These are phyloP conservation scores for Condylura cristata DNA, from an alignment of 2,113 vertebrate genomes.

Conservation along the genomic window DNA sequence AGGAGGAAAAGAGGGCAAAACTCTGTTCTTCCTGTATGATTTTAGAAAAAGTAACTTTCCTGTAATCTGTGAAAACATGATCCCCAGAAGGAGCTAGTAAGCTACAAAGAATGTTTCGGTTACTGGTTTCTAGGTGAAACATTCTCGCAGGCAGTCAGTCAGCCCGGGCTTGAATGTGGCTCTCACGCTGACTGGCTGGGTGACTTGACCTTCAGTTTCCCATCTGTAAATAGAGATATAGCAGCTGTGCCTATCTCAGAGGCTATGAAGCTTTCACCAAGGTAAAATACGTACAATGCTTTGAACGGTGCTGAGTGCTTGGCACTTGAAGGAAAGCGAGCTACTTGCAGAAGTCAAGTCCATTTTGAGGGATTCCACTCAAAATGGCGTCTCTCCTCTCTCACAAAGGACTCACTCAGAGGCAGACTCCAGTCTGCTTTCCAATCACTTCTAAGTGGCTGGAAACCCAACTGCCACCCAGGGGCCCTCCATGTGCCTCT, in stretches of 20 bases:
- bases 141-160: neutral
- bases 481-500: neutral
- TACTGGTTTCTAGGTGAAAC: neutral
- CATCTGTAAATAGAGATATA: neutral
- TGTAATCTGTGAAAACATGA: neutral
- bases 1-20: neutral
- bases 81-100: neutral
- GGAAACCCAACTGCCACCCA: neutral
- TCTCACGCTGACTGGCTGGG: no score
- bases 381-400: neutral
- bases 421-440: neutral
- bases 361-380: neutral
- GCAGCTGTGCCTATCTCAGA: neutral
- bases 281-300: neutral
- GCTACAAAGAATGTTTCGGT: neutral
- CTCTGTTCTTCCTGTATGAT: neutral
- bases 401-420: neutral
- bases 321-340: neutral
- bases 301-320: neutral
- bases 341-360: neutral
- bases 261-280: neutral
- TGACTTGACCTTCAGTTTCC: neutral
- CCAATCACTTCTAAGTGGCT: neutral
- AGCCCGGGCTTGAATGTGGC: neutral
- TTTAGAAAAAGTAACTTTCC: neutral